phyloP scores from a whole-genome alignment of 2,888 invertebrate genomes.

The Orthosia incerta region DNA sequence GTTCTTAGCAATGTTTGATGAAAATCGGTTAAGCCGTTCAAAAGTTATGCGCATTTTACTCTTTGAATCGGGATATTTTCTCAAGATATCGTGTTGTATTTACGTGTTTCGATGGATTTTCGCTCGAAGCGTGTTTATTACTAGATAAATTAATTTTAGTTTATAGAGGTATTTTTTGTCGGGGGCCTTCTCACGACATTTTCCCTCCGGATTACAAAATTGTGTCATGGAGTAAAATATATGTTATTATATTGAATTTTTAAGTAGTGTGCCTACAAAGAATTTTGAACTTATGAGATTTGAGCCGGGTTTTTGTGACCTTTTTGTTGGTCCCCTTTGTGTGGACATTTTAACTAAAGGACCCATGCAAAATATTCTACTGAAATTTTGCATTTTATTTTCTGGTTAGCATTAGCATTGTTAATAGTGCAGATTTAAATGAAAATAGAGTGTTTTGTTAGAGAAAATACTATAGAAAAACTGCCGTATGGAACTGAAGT shows the following conservation, averaged over 20 bases:
- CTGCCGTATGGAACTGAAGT: constrained; percentile 5
- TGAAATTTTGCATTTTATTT: constrained; percentile 9
- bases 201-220: not conserved
- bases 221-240: not conserved
- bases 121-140: no score
- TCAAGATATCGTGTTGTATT: no score
- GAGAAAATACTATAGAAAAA: not conserved
- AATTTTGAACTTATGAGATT: constrained; percentile 34
- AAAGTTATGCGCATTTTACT: no score
- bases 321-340: constrained; percentile 21
- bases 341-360: constrained; percentile 21
- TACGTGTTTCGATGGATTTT: no score
- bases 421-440: constrained; percentile 20
- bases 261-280: constrained; percentile 29
- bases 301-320: constrained; percentile 3
- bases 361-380: not conserved
- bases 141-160: no score
- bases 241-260: constrained; percentile 3
- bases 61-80: no score
- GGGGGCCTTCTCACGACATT: not conserved
- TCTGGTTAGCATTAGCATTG: not conserved
- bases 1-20: no score
- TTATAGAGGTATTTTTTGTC: no score
- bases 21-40: no score
- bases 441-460: not conserved